A percentile compares a stretch with the other conserved stretches of the same genome.
phyloP scores from a whole-genome alignment of 1,140 invertebrate genomes.

The Lucilia sericata region DNA sequence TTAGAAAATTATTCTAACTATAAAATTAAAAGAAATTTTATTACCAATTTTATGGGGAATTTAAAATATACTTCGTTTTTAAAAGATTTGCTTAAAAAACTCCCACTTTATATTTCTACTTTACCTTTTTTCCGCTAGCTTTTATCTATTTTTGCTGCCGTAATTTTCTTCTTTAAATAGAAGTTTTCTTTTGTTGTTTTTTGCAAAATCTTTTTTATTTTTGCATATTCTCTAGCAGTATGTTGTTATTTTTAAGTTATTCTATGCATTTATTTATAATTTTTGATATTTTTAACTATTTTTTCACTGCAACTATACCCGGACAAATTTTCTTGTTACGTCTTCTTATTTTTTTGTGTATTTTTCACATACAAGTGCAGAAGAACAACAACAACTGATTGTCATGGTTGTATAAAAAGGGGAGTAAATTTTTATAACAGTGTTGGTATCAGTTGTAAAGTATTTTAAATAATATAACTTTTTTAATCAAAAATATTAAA shows the following conservation, averaged over 20 bases:
- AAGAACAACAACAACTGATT: no score
- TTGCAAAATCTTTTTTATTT: neutral
- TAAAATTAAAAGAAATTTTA: no score
- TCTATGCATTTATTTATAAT: neutral
- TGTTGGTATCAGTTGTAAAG: no score
- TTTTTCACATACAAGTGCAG: neutral
- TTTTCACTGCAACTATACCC: neutral
- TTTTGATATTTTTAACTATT: neutral
- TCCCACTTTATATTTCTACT: neutral
- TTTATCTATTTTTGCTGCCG: neutral
- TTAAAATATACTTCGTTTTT: no score
- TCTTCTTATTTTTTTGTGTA: neutral
- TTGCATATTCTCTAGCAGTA: neutral
- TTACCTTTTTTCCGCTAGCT: neutral
- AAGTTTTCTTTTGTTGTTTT: neutral
- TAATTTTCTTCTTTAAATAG: neutral
- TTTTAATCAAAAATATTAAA: no score
- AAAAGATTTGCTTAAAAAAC: neutral
- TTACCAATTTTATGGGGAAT: no score
- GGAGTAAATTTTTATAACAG: no score
- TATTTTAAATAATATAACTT: no score
- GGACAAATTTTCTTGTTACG: constrained; percentile 20
- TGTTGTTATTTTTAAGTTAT: constrained; percentile 6
- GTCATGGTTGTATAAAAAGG: no score
- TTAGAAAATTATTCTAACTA: neutral